phyloP scores from a whole-genome alignment of 1,140 invertebrate genomes.

The Belonocnema kinseyi region DNA sequence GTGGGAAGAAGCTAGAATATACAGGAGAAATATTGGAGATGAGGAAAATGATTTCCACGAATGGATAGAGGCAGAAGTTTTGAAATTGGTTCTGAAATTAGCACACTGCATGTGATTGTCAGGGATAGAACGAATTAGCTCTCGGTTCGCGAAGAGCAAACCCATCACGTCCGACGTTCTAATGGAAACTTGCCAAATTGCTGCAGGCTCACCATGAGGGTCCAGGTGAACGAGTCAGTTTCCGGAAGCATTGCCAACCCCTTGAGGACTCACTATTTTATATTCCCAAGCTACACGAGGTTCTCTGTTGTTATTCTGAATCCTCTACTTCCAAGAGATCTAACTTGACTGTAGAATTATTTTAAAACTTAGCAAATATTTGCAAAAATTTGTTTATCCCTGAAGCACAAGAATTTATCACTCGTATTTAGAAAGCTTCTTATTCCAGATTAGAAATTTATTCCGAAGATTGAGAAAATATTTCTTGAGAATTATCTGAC shows the following conservation, averaged over 20 bases:
- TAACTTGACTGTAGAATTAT: neutral
- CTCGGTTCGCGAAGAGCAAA: conserved; percentile 37
- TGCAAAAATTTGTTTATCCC: neutral
- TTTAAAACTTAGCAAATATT: neutral
- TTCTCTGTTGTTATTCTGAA: neutral
- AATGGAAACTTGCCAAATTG: conserved; percentile 43
- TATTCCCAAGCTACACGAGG: neutral
- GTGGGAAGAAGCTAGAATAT: neutral
- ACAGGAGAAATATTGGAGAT: neutral
- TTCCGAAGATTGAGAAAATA: too few relatives aligned
- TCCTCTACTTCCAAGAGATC: neutral
- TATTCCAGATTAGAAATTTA: too few relatives aligned
- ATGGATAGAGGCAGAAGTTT: neutral
- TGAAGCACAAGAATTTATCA: neutral
- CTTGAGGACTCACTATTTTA: neutral
- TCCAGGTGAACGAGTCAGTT: conserved; percentile 42
- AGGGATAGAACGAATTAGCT: conserved; percentile 30
- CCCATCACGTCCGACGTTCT: conserved; percentile 30
- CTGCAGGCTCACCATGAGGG: conserved; percentile 30
- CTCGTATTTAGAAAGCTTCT: too few relatives aligned
- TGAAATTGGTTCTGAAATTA: conserved; percentile 16
- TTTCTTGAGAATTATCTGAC: too few relatives aligned
- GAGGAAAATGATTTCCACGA: neutral
- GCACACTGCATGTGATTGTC: conserved; percentile 11
- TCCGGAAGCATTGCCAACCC: conserved; percentile 17